Conservation (phyloP, 2,888 invertebrate species). For the Synergus gifuensis region DNA sequence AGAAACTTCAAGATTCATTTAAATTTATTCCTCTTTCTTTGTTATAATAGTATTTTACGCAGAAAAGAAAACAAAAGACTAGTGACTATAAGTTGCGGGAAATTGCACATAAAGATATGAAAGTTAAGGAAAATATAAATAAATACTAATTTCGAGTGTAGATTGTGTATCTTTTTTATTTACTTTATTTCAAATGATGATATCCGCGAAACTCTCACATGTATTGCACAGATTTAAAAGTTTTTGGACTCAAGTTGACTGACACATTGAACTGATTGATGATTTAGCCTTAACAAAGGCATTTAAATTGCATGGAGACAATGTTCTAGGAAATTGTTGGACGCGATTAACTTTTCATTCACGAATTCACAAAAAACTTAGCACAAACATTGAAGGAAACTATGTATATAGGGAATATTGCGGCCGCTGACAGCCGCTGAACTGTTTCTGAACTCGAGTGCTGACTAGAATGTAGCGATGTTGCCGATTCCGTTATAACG, state of each 20-base stretch:
- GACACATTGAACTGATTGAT: not conserved
- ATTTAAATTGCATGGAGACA: not conserved
- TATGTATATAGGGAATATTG: not conserved
- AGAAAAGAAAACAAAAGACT: no score
- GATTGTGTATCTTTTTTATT: no score
- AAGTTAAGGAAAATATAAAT: no score
- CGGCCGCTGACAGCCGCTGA: constrained; percentile 23
- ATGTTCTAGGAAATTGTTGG: not conserved
- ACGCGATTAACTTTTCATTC: constrained; percentile 31
- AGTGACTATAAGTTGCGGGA: no score
- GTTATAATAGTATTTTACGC: no score
- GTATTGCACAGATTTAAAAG: not conserved
- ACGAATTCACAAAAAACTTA: constrained; percentile 24
- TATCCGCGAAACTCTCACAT: not conserved
- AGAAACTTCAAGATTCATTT: no score
- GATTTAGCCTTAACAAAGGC: not conserved
- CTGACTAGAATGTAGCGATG: constrained; percentile 27
- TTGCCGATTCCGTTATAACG: constrained; percentile 24
- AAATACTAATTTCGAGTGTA: no score
- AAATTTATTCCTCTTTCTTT: no score
- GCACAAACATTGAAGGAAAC: not conserved
- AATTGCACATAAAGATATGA: no score
- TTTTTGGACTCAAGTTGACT: not conserved
- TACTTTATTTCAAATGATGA: no score
- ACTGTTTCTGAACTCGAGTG: constrained; percentile 26